These are phyloP conservation scores for Globicephala melas DNA, from an alignment of 2,113 vertebrate genomes.

Conservation along the genomic window DNA sequence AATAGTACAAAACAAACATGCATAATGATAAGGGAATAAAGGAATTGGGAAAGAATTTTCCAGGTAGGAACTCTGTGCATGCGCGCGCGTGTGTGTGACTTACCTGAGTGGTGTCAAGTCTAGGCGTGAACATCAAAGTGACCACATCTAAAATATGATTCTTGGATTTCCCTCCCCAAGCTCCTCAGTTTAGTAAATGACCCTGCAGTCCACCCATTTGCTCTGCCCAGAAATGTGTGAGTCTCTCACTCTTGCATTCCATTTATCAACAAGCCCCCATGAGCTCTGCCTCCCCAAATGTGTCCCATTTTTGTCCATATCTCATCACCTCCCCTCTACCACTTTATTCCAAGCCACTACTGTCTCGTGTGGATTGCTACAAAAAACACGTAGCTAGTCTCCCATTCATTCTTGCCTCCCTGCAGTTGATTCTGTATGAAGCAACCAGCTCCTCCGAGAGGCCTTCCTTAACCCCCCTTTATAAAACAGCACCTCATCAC, in stretches of 20 bases:
- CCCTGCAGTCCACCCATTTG: not conserved
- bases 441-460: not conserved
- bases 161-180: not conserved
- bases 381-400: too few species aligned
- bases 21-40: not conserved
- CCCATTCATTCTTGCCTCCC: not conserved
- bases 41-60: not conserved
- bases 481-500: fast-evolving
- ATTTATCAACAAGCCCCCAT: not conserved
- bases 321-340: not conserved
- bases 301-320: not conserved
- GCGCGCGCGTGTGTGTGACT: not conserved
- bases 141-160: not conserved
- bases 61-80: not conserved
- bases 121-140: not conserved
- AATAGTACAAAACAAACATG: not conserved
- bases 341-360: not conserved
- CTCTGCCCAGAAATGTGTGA: not conserved
- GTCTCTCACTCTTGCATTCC: not conserved
- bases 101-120: not conserved
- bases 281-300: not conserved
- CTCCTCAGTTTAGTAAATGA: not conserved
- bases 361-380: not conserved
- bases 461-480: not conserved
- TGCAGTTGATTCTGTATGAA: not conserved